phyloP scores from a whole-genome alignment of 2,113 vertebrate species.

The Phodopus roborovskii region DNA sequence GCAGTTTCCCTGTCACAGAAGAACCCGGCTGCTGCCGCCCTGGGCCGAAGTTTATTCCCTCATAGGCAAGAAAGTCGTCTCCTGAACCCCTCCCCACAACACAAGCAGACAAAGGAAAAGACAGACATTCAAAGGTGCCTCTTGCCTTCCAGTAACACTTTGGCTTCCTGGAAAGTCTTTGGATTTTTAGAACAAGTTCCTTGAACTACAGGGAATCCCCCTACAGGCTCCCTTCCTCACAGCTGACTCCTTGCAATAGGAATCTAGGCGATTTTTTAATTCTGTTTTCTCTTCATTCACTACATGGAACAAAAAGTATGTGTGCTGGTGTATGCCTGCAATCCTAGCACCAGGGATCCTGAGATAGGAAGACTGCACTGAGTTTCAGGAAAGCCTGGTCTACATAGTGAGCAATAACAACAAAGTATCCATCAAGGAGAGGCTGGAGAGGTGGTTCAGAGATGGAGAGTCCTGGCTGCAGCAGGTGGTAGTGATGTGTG shows the following conservation, averaged over 20 bases:
- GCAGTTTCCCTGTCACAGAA: neutral
- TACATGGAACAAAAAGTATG: neutral
- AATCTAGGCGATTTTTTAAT: slow-evolving; percentile 42
- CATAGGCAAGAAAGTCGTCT: neutral
- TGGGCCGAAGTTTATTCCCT: neutral
- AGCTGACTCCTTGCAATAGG: neutral
- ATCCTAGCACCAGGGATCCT: neutral
- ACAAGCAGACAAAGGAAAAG: neutral
- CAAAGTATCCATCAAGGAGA: neutral
- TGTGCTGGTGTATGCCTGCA: neutral
- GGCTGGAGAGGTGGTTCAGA: neutral
- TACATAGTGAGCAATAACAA: neutral
- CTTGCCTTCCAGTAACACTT: neutral
- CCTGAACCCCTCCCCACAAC: neutral
- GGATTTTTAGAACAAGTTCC: slow-evolving; percentile 35
- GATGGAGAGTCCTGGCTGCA: neutral
- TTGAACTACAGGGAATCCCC: neutral
- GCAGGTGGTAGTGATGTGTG: too few species aligned
- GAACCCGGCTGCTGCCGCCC: neutral
- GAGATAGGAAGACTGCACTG: neutral
- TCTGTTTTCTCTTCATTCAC: slow-evolving; percentile 2
- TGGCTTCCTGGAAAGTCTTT: slow-evolving; percentile 50
- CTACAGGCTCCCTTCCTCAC: neutral
- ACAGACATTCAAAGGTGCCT: neutral
- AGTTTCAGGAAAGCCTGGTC: neutral